A percentile compares a stretch with the other conserved stretches of the same genome.
phyloP scores from a whole-genome alignment of 2,888 invertebrate species.

The Hydrotaea cyrtoneurina region DNA sequence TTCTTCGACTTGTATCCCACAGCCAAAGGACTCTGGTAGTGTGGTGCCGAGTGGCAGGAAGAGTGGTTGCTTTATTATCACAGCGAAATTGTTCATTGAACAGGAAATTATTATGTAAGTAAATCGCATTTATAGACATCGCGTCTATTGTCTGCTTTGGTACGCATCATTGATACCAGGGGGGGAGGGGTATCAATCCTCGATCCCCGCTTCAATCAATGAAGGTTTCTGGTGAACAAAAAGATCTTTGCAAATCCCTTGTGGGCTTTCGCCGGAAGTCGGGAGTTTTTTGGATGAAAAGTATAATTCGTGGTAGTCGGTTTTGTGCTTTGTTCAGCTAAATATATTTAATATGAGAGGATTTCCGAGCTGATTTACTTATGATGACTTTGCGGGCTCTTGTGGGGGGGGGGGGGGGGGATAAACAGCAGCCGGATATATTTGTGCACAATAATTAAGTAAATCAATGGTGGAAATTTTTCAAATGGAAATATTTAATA shows the following conservation, averaged over 20 bases:
- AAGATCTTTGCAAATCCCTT: constrained; percentile 25
- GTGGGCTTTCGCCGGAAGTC: constrained; percentile 19
- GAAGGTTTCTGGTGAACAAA: background rate
- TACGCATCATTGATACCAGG: constrained; percentile 1
- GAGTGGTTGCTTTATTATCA: constrained; percentile 54
- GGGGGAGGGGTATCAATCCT: too few relatives aligned
- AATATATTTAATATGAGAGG: background rate
- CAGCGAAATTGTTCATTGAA: constrained; percentile 67
- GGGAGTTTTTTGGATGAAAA: background rate
- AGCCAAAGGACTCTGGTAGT: constrained; percentile 11
- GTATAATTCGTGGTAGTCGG: background rate
- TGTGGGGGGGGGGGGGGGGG: too few relatives aligned
- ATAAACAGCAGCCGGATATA: too few relatives aligned
- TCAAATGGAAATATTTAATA: too few relatives aligned
- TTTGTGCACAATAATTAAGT: background rate
- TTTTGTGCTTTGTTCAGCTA: background rate
- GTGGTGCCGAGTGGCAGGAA: background rate
- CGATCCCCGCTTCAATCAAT: background rate
- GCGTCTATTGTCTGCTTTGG: constrained; percentile 44
- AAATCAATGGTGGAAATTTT: background rate
- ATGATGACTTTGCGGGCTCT: too few relatives aligned
- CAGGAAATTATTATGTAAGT: constrained; percentile 69
- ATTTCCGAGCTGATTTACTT: background rate
- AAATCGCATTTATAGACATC: constrained; percentile 57
- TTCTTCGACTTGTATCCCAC: background rate